Evolutionary conservation across 2,888 invertebrate genomes (phyloP).

Genomic region (Caenorhabditis wallacei): DNA sequence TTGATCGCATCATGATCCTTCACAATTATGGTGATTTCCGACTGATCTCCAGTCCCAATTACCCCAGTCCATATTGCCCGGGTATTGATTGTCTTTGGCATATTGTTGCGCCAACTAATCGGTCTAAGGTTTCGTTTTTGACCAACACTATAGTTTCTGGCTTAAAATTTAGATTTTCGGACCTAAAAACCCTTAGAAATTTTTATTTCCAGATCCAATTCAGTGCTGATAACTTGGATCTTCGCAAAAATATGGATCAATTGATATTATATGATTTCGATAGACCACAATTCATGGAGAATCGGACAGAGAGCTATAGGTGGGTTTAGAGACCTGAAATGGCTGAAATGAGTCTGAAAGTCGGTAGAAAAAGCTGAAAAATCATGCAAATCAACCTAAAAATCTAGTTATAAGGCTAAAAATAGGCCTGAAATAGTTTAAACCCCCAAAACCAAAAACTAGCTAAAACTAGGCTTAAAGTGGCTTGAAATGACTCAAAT

Average conservation of each 20-base stretch:
- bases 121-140: slow-evolving; percentile 48
- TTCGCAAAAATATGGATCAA: slow-evolving; percentile 61
- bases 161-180: neutral
- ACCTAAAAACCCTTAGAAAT: neutral
- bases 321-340: too few relatives aligned
- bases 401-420: too few relatives aligned
- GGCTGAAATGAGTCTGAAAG: too few relatives aligned
- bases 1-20: slow-evolving; percentile 62
- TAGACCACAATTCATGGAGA: slow-evolving; percentile 28
- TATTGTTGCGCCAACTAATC: slow-evolving; percentile 64
- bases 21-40: slow-evolving; percentile 60
- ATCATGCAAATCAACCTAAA: too few relatives aligned
- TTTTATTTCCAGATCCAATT: slow-evolving; percentile 53
- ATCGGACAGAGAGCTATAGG: slow-evolving; percentile 39
- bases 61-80: slow-evolving; percentile 67
- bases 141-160: too few relatives aligned
- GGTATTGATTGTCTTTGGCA: slow-evolving; percentile 67
- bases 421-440: too few relatives aligned
- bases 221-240: slow-evolving; percentile 68
- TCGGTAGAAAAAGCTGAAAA: too few relatives aligned
- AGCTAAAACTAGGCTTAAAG: too few relatives aligned
- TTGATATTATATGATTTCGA: slow-evolving; percentile 63
- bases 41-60: slow-evolving; percentile 66
- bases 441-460: too few relatives aligned
- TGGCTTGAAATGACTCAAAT: too few relatives aligned